Evolutionary conservation across 37 sponge, comb jelly and placozoan genomes (phyloP).

Genomic region (Aplysina aerophoba): DNA sequence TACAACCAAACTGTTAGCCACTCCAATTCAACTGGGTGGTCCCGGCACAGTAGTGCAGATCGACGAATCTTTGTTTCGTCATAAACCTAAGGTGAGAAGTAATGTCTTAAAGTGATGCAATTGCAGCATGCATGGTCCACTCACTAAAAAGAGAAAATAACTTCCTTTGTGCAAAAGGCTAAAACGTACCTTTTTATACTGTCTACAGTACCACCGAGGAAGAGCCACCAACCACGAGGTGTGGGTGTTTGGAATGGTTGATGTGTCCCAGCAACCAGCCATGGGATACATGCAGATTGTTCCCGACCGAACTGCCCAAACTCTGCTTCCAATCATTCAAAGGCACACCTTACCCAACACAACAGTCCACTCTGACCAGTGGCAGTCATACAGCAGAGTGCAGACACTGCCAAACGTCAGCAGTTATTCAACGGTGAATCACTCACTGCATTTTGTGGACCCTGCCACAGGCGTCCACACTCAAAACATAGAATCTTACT

Average conservation of each 20-base stretch:
- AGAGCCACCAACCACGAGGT: conserved; percentile 39
- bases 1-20: conserved; percentile 35
- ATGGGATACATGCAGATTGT: conserved; percentile 77
- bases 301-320: conserved; percentile 47
- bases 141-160: too few species aligned
- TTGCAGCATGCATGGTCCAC: too few species aligned
- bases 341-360: conserved; percentile 37
- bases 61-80: conserved; percentile 60
- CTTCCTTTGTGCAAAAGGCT: too few species aligned
- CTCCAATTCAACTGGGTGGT: conserved; percentile 48
- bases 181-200: too few species aligned
- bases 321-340: conserved; percentile 71
- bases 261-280: conserved; percentile 35
- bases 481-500: conserved; percentile 65
- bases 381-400: conserved; percentile 48
- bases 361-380: conserved; percentile 60
- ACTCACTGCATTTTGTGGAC: conserved; percentile 63
- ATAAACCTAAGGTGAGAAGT: conserved; percentile 60
- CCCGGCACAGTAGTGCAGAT: conserved; percentile 47
- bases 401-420: conserved; percentile 40
- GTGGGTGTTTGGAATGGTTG: conserved; percentile 78
- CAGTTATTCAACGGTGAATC: conserved; percentile 60
- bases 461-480: conserved; percentile 65
- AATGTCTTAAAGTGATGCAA: too few species aligned
- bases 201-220: conserved; percentile 60